Evolutionary conservation across 2,113 vertebrate genomes (phyloP).

Genomic region (Phylloscopus trochilus): DNA sequence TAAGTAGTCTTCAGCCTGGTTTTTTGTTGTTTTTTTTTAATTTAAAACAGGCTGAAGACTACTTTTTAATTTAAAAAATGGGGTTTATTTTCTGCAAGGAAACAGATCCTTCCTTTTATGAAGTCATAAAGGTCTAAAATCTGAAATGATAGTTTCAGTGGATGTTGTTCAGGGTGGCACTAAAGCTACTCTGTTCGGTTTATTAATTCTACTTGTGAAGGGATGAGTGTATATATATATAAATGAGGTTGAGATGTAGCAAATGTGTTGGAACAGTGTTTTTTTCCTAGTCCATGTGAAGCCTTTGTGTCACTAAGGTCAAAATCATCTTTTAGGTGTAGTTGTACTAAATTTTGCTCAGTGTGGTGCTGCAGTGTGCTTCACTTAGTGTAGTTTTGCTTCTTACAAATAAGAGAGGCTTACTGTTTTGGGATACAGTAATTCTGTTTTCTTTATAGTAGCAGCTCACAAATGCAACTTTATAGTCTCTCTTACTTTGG

Average conservation of each 20-base stretch:
- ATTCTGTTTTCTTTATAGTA: background rate
- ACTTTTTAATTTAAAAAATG: too few species aligned
- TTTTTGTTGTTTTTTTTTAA: background rate
- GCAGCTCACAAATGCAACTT: background rate
- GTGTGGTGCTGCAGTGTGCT: background rate
- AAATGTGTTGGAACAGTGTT: background rate
- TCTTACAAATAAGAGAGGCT: background rate
- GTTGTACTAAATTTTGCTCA: background rate
- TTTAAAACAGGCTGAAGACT: too few species aligned
- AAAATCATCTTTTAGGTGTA: background rate
- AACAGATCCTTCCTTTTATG: background rate
- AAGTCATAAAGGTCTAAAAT: background rate
- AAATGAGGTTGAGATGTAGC: background rate
- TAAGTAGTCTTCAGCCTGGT: background rate
- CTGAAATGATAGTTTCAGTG: background rate
- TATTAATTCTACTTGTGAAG: background rate
- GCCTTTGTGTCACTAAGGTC: background rate
- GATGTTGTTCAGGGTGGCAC: background rate
- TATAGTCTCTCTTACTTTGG: background rate
- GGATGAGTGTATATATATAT: accelerated
- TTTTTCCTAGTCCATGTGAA: background rate
- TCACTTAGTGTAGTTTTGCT: background rate
- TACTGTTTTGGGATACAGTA: background rate
- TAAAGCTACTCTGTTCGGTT: background rate
- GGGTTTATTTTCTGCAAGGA: background rate